These are phyloP conservation scores for Acrocephalus arundinaceus DNA, from an alignment of 2,113 vertebrate species.

Conservation along the genomic window DNA sequence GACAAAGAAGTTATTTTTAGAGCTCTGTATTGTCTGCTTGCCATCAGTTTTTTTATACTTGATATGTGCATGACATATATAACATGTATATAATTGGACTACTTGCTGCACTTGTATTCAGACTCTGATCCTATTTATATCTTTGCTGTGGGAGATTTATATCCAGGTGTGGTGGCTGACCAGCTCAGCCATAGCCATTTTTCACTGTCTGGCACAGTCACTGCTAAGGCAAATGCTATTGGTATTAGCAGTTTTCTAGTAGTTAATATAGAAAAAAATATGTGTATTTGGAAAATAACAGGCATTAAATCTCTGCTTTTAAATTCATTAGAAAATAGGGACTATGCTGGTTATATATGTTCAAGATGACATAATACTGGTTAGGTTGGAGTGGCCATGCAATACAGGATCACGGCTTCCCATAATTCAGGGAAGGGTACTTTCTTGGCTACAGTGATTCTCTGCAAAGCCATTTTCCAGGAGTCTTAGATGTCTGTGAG, in stretches of 20 bases:
- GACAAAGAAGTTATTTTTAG: constrained; percentile 1
- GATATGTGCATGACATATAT: neutral
- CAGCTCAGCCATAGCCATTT: neutral
- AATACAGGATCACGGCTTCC: neutral
- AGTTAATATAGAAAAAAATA: neutral
- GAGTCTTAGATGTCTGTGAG: neutral
- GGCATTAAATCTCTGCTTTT: neutral
- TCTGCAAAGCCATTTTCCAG: neutral
- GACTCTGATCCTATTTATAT: neutral
- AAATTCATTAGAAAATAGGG: neutral
- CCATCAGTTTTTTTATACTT: neutral
- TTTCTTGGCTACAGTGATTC: neutral
- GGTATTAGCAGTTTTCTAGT: neutral
- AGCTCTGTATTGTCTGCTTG: neutral
- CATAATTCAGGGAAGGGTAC: neutral
- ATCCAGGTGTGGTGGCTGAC: neutral
- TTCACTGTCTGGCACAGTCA: neutral
- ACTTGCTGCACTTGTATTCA: neutral
- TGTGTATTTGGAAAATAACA: neutral
- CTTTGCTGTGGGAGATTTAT: neutral
- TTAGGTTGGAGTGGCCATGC: neutral
- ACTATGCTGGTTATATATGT: neutral
- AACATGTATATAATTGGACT: neutral
- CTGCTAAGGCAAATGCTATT: neutral
- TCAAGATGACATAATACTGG: neutral